phyloP scores from a whole-genome alignment of 30 jellyfish, hydroid and myxozoan species.

The Cassiopea xamachana region DNA sequence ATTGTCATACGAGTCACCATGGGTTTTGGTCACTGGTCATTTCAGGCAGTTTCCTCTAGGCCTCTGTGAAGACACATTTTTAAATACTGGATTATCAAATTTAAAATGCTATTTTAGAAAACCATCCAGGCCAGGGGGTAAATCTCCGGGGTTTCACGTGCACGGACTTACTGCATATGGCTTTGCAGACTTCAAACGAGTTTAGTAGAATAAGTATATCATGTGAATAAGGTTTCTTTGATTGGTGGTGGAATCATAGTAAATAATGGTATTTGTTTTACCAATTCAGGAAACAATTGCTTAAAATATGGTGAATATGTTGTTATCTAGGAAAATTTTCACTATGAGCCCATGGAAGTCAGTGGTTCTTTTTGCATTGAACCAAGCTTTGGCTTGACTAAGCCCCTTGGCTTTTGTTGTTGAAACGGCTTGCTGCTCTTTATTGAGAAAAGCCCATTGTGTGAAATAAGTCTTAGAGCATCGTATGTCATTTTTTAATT shows the following conservation, averaged over 20 bases:
- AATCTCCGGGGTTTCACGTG: conserved; percentile 63
- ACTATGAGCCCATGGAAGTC: no score
- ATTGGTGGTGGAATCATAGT: neutral
- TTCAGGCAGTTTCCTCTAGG: conserved; percentile 54
- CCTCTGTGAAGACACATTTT: conserved; percentile 55
- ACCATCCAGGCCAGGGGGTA: conserved; percentile 60
- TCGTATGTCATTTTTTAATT: no score
- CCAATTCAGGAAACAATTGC: no score
- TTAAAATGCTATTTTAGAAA: conserved; percentile 37
- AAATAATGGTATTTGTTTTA: neutral
- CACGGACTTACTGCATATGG: conserved; percentile 70
- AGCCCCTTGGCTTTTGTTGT: no score
- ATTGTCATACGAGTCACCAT: conserved; percentile 56
- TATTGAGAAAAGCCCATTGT: no score
- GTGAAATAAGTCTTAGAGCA: no score
- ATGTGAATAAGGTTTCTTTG: neutral
- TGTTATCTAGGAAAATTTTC: no score
- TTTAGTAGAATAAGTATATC: neutral
- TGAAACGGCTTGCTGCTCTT: no score
- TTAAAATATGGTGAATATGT: no score
- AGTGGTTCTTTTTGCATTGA: no score
- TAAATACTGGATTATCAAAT: conserved; percentile 47
- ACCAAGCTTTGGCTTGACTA: no score
- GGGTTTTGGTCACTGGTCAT: conserved; percentile 68
- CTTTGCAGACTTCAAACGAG: conserved; percentile 54